A percentile compares a stretch with the other conserved stretches of the same genome.
Conservation (phyloP, 2,888 invertebrate genomes). For the Parnassius apollo region DNA sequence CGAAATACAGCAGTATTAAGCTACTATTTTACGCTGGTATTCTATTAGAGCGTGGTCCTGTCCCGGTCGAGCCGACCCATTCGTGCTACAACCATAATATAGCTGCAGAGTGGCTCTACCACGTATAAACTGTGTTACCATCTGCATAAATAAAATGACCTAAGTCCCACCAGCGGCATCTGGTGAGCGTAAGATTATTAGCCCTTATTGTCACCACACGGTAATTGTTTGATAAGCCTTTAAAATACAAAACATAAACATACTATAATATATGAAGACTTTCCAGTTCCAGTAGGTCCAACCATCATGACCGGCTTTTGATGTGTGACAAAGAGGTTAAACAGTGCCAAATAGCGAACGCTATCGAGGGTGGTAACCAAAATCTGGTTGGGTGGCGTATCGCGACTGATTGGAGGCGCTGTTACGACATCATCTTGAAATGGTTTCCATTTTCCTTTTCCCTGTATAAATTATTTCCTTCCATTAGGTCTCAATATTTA, state of each 20-base stretch:
- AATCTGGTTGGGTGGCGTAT: conserved; percentile 96
- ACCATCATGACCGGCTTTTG: conserved; percentile 92
- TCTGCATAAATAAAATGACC: no score
- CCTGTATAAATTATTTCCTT: conserved; percentile 56
- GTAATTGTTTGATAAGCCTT: no score
- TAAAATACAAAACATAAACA: conserved; percentile 36
- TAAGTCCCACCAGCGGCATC: no score
- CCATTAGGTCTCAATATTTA: not conserved
- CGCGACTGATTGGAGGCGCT: conserved; percentile 90
- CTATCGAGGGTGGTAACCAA: conserved; percentile 96
- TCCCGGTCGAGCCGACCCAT: no score
- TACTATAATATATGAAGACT: conserved; percentile 92
- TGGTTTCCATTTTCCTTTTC: conserved; percentile 95
- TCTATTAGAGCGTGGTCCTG: no score
- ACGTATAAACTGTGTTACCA: no score
- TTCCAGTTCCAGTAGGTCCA: conserved; percentile 97
- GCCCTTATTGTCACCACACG: no score
- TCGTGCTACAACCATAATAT: no score
- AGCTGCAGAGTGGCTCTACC: no score
- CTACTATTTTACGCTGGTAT: no score
- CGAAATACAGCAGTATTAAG: no score
- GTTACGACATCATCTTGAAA: conserved; percentile 92
- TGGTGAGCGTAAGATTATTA: no score
- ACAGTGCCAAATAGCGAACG: conserved; percentile 89
- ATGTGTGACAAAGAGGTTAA: conserved; percentile 89